A percentile compares a stretch with the other conserved stretches of the same genome.
Evolutionary conservation across 2,888 invertebrate species (phyloP).

Genomic region (Spisula solida): DNA sequence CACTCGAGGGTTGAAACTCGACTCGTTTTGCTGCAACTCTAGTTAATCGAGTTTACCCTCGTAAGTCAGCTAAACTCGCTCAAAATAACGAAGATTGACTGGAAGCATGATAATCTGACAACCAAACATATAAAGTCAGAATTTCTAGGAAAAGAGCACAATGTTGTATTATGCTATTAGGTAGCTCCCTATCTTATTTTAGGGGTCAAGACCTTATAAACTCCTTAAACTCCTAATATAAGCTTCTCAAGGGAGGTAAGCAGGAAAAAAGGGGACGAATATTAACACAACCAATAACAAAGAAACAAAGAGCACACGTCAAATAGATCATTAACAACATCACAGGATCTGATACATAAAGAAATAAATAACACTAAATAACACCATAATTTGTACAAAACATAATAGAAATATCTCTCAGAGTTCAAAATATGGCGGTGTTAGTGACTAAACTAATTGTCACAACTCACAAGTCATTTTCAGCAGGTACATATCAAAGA

Average conservation of each 20-base stretch:
- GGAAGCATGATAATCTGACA: background rate
- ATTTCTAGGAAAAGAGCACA: background rate
- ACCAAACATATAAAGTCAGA: background rate
- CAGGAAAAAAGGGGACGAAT: background rate
- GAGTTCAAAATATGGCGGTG: background rate
- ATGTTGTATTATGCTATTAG: background rate
- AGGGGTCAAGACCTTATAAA: too few relatives aligned
- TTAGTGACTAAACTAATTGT: background rate
- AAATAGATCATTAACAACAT: conserved; percentile 2
- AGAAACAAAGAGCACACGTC: conserved; percentile 10
- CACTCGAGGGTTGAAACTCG: too few relatives aligned
- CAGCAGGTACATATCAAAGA: too few relatives aligned
- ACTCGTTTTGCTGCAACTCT: too few relatives aligned
- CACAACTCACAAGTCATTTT: too few relatives aligned
- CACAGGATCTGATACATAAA: background rate
- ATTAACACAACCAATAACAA: conserved; percentile 14
- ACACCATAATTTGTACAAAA: background rate
- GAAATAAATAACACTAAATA: background rate
- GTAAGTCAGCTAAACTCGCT: too few relatives aligned
- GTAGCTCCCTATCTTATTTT: too few relatives aligned
- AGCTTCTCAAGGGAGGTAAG: background rate
- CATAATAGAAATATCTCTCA: background rate
- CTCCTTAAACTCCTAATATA: too few relatives aligned
- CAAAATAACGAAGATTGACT: background rate
- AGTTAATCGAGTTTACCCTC: too few relatives aligned